Evolutionary conservation across 2,888 invertebrate genomes (phyloP), one percentile per base, ranked within the genome.

Genomic region (Stenodera caucasica): DNA sequence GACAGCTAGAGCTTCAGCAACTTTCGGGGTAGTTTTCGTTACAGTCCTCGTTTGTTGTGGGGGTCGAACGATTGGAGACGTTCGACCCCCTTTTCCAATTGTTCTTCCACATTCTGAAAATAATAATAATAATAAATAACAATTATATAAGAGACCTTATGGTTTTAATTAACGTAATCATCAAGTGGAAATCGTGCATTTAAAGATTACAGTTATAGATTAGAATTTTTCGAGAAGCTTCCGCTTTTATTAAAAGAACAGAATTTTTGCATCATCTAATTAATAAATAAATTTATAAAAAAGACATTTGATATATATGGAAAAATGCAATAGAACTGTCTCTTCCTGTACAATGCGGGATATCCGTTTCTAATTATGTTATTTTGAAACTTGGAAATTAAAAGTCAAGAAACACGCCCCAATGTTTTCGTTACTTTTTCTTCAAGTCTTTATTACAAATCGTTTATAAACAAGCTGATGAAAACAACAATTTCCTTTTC

Each of bases 1-100:
- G 67, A 92, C 88, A 63, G 92, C 90, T 73, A 96, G 85, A 45
- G 93, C 95, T 80, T 94, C 91, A 56, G 92, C 86, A 59, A 91
- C 89, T 71, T 87, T 86, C 52, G 89, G 84, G 52, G 84, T 80
- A 63, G 63, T 65, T 51, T 68, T 67, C 32, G 61, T 49, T 54
- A 63, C 60, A 60, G 76, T 70, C 58, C 75, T 77, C 66, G 61
- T 53, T 29, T 64, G 58, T 71, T 70, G 72, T 45, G 74, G 77
- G 71, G 78, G 74, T 62, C 77, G 75, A 53, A 75, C 73, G 68
- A 71, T 71, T 69, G 78, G 78, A 64, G 78, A 78, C 67, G 75
- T 74, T 58, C 78, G 77, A 68, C 78, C 78, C 75, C 79, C 79
- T 70, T 80, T 80, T 58, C 77, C 77, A 66, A 78, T 75, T 67